Conservation (phyloP, 2,113 vertebrate genomes). For the Eira barbara region DNA sequence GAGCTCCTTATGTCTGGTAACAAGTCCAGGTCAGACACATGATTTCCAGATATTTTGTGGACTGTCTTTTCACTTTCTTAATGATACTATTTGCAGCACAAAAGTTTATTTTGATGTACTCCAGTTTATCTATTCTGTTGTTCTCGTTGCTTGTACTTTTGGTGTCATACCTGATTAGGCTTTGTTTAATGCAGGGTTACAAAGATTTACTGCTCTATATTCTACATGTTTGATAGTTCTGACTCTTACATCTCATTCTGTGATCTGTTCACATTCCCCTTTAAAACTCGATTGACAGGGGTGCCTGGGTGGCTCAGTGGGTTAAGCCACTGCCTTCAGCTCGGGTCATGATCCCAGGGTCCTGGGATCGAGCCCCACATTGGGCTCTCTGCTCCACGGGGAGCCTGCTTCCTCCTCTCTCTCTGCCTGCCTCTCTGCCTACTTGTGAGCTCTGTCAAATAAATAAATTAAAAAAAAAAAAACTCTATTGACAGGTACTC, state of each 20-base stretch:
- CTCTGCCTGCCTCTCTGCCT: no score
- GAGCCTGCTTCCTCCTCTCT: no score
- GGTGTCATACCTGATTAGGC: not conserved
- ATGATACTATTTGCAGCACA: not conserved
- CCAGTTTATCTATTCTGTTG: not conserved
- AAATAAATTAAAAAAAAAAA: no score
- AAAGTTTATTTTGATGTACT: not conserved
- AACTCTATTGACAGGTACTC: not conserved
- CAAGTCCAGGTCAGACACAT: not conserved
- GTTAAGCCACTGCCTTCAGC: no score
- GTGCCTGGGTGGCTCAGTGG: no score
- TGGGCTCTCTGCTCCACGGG: no score
- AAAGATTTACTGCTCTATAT: not conserved
- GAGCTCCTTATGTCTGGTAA: not conserved
- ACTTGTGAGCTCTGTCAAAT: no score
- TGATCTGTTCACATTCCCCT: not conserved
- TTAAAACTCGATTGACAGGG: not conserved
- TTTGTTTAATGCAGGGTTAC: not conserved
- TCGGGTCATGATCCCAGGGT: no score
- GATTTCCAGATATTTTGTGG: not conserved
- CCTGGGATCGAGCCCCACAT: no score
- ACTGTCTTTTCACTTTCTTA: constrained; percentile 1
- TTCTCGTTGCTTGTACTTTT: not conserved
- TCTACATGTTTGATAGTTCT: not conserved
- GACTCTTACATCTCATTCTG: not conserved